Percentiles rank a stretch among this genome's conserved stretches.
Evolutionary conservation across 2,888 invertebrate genomes (phyloP).

Genomic region (Sphaerophoria taeniata): DNA sequence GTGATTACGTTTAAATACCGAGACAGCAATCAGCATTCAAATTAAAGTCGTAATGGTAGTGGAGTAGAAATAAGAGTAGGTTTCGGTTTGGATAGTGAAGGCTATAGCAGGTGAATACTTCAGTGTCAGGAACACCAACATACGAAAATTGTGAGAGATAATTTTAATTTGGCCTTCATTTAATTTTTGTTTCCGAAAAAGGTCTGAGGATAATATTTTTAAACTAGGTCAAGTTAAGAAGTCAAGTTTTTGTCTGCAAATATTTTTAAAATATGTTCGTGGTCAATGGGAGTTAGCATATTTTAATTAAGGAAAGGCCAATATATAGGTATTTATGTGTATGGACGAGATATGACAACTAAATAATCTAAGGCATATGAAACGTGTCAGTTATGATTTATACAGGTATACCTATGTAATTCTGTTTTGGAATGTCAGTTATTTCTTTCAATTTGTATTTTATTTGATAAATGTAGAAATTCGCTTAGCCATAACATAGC

Average conservation of each 20-base stretch:
- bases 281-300: too few species aligned
- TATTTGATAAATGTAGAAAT: too few species aligned
- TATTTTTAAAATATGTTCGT: not conserved
- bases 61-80: constrained; percentile 5
- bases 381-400: too few species aligned
- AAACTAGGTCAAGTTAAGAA: constrained; percentile 24
- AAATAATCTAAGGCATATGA: too few species aligned
- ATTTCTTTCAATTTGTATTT: too few species aligned
- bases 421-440: too few species aligned
- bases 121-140: constrained; percentile 32
- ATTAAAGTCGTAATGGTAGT: constrained; percentile 62
- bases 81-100: not conserved
- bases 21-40: constrained; percentile 74
- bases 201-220: not conserved
- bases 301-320: too few species aligned
- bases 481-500: too few species aligned
- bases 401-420: too few species aligned
- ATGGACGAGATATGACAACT: too few species aligned
- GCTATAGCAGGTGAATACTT: not conserved
- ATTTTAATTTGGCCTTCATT: constrained; percentile 26
- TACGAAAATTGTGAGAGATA: constrained; percentile 30
- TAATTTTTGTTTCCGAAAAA: constrained; percentile 12
- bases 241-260: not conserved
- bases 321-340: too few species aligned
- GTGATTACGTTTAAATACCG: constrained; percentile 64